Evolutionary conservation across 2,888 invertebrate genomes (phyloP).

Genomic region (Oscheius myriophilus): DNA sequence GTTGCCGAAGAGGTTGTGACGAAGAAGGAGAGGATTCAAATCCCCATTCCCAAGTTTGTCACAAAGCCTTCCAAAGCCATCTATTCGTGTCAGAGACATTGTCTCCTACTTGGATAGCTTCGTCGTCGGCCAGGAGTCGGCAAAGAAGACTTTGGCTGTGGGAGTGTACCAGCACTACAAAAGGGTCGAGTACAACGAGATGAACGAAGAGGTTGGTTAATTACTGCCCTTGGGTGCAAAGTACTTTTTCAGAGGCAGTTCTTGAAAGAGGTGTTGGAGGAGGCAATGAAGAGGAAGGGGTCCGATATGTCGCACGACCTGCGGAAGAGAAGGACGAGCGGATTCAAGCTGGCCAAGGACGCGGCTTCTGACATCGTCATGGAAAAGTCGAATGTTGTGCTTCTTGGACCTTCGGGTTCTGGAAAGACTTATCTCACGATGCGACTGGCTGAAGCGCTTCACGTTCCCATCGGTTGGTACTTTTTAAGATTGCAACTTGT

Average conservation of each 20-base stretch:
- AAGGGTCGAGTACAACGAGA: slow-evolving; percentile 87
- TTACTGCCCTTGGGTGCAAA: background rate
- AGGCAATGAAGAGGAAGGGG: slow-evolving; percentile 10
- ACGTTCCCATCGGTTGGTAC: slow-evolving; percentile 86
- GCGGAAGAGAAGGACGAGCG: slow-evolving; percentile 6
- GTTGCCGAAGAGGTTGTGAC: too few relatives aligned
- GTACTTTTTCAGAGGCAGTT: slow-evolving; percentile 34
- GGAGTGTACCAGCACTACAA: slow-evolving; percentile 99
- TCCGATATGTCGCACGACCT: slow-evolving; percentile 41
- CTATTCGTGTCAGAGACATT: slow-evolving; percentile 76
- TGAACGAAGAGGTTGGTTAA: background rate
- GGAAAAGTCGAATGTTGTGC: slow-evolving; percentile 93
- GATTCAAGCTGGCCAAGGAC: slow-evolving; percentile 2
- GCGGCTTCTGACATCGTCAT: slow-evolving; percentile 76
- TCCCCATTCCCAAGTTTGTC: too few relatives aligned
- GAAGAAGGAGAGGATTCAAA: too few relatives aligned
- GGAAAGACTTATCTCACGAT: slow-evolving; percentile 96
- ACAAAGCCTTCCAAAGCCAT: too few relatives aligned
- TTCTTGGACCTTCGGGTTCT: slow-evolving; percentile 88
- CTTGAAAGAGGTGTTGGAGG: slow-evolving; percentile 1
- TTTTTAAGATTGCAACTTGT: too few relatives aligned
- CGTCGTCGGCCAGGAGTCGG: slow-evolving; percentile 76
- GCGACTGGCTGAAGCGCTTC: slow-evolving; percentile 94
- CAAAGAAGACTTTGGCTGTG: slow-evolving; percentile 95
- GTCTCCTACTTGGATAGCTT: slow-evolving; percentile 85